phyloP scores from a whole-genome alignment of 2,113 vertebrate species.

The Marmota monax region DNA sequence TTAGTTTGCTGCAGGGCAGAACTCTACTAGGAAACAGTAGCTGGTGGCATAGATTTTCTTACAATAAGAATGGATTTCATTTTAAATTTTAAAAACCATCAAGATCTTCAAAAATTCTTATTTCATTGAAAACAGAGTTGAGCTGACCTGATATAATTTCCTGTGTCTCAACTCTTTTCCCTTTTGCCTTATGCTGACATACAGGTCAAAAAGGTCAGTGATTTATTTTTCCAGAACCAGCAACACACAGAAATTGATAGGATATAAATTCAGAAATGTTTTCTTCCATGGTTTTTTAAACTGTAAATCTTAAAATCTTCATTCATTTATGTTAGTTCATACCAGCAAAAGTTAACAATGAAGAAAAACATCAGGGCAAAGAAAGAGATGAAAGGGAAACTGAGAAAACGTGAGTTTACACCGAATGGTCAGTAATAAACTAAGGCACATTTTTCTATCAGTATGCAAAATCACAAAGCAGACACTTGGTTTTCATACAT shows the following conservation, averaged over 20 bases:
- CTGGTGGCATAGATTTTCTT: background rate
- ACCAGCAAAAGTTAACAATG: background rate
- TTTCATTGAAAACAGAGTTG: background rate
- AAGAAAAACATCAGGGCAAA: background rate
- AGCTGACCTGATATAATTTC: background rate
- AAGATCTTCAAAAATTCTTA: background rate
- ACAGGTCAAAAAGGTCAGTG: background rate
- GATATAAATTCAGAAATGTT: background rate
- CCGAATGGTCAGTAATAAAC: background rate
- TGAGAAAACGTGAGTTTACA: background rate
- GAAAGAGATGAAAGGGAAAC: background rate
- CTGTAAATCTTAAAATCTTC: background rate
- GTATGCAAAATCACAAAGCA: background rate
- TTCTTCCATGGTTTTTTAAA: background rate
- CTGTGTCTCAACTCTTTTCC: background rate
- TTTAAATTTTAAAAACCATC: conserved; percentile 7
- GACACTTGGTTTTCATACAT: background rate
- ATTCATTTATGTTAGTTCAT: background rate
- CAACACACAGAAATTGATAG: background rate
- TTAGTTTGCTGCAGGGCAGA: background rate
- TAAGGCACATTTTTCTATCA: background rate
- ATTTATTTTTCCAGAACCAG: background rate
- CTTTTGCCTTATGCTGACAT: background rate
- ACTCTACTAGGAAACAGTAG: background rate
- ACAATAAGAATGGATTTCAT: background rate